Conservation (phyloP, 2,113 vertebrate genomes). For the Centrocercus urophasianus region DNA sequence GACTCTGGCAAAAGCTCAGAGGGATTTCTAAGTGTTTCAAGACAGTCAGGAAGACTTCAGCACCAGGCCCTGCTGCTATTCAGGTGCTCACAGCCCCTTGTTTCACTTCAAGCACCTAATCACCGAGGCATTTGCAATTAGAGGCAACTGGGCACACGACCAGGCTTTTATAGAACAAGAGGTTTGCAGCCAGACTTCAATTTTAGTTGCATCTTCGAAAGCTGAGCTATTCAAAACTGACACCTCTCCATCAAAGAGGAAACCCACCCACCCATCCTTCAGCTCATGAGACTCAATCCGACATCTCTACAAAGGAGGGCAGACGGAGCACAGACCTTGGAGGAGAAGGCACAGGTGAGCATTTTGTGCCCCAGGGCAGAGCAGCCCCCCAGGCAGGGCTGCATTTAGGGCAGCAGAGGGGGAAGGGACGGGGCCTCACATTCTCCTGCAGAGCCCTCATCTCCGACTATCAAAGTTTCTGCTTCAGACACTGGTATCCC, state of each 20-base stretch:
- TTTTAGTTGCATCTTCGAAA: too few relatives aligned
- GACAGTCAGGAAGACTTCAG: background rate
- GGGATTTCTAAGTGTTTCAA: background rate
- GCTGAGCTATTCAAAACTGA: background rate
- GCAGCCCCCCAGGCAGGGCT: too few relatives aligned
- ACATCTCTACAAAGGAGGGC: background rate
- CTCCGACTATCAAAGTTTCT: background rate
- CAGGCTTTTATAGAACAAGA: background rate
- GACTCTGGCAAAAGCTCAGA: background rate
- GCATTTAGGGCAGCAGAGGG: background rate
- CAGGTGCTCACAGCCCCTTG: background rate
- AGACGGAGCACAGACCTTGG: background rate
- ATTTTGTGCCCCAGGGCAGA: background rate
- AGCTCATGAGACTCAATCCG: fast-evolving
- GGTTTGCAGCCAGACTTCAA: background rate
- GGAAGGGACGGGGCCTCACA: background rate
- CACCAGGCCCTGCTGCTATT: background rate
- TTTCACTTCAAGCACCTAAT: background rate
- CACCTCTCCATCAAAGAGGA: background rate
- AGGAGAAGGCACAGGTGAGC: background rate
- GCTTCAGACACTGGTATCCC: background rate
- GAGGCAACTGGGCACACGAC: fast-evolving
- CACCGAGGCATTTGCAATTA: fast-evolving
- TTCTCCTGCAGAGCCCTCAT: background rate
- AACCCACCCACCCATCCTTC: background rate